phyloP scores from a whole-genome alignment of 2,113 vertebrate species.

The Petrocephalus microphthalmus region DNA sequence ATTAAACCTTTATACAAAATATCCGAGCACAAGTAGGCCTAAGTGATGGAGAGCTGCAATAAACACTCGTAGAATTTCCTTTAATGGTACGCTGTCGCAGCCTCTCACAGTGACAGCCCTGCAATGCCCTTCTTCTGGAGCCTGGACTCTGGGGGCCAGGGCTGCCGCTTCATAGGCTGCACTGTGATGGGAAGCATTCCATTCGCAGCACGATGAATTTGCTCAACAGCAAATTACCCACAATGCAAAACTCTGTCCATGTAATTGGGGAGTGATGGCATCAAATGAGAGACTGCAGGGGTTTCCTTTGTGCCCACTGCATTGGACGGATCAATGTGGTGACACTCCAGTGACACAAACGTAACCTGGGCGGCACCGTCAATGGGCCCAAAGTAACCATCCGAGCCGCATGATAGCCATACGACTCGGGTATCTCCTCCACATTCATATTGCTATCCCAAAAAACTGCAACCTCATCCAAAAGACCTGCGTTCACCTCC shows the following conservation, averaged over 20 bases:
- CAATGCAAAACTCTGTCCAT: conserved; percentile 62
- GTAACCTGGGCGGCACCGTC: conserved; percentile 9
- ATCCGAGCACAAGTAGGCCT: neutral
- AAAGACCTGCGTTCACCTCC: neutral
- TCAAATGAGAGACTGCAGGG: conserved; percentile 60
- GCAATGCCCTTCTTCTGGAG: neutral
- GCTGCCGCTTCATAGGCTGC: conserved; percentile 17
- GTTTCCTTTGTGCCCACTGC: conserved; percentile 21
- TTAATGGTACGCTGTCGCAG: neutral
- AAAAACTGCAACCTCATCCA: neutral
- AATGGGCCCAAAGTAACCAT: neutral
- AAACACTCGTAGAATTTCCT: neutral
- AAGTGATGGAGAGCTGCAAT: neutral
- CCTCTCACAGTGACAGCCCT: neutral
- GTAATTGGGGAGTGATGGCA: conserved; percentile 67
- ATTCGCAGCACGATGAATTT: conserved; percentile 61
- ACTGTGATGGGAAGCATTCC: conserved; percentile 75
- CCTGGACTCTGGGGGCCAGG: conserved; percentile 13
- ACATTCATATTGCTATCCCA: neutral
- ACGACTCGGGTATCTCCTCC: neutral
- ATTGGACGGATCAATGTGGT: conserved; percentile 38
- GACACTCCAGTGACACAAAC: conserved; percentile 38
- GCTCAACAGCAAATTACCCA: conserved; percentile 58
- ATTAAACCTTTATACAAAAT: neutral
- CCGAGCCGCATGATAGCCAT: neutral